These are phyloP conservation scores for Larimichthys polyactis DNA, from an alignment of 2,113 vertebrate genomes.

Conservation along the genomic window DNA sequence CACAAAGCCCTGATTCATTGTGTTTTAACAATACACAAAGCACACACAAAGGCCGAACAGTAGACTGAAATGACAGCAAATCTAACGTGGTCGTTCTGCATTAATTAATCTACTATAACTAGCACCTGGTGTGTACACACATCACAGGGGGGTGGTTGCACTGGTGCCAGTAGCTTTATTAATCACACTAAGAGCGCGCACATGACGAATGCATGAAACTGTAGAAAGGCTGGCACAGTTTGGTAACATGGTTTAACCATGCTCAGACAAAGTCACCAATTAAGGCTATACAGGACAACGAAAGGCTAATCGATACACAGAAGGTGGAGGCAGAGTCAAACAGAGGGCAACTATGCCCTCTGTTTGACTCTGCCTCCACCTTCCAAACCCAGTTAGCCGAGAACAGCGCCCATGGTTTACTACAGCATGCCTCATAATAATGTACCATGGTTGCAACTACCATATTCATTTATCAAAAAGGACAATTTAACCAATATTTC, in stretches of 20 bases:
- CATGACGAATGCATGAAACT: constrained; percentile 60
- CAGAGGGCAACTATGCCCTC: constrained; percentile 9
- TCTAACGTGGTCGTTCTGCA: constrained; percentile 5
- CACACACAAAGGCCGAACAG: constrained; percentile 4
- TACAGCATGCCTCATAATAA: constrained; percentile 1
- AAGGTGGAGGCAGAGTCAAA: too few species aligned
- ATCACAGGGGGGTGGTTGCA: constrained; percentile 19
- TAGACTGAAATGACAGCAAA: constrained; percentile 8
- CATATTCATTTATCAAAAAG: background rate
- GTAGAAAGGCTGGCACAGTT: constrained; percentile 49
- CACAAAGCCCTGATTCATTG: background rate
- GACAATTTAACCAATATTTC: background rate
- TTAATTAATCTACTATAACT: constrained; percentile 35
- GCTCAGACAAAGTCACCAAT: constrained; percentile 41
- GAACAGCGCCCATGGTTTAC: background rate
- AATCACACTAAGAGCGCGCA: constrained; percentile 62
- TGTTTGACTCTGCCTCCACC: constrained; percentile 34
- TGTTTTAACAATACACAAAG: background rate
- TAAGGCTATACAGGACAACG: constrained; percentile 14
- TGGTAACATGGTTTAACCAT: constrained; percentile 27
- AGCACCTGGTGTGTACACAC: constrained; percentile 44
- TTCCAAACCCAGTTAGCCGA: constrained; percentile 18
- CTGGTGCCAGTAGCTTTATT: constrained; percentile 56
- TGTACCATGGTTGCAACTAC: background rate
- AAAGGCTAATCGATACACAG: background rate